A percentile compares a stretch with the other conserved stretches of the same genome.
These are phyloP conservation scores for Macrochelys suwanniensis DNA, from an alignment of 2,797 vertebrate genomes.

Conservation along the genomic window DNA sequence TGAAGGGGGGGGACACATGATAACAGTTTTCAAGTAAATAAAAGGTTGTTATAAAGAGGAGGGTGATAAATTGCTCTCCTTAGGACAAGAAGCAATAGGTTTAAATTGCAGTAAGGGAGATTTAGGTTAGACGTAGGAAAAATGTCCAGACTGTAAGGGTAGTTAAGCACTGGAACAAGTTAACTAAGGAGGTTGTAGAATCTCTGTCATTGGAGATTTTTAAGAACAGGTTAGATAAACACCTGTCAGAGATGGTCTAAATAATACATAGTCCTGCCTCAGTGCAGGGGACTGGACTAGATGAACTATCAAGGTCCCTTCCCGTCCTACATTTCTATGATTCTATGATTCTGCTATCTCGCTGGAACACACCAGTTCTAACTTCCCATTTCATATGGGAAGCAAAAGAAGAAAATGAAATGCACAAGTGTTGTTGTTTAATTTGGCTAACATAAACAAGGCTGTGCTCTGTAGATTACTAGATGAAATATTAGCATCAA, in stretches of 20 bases:
- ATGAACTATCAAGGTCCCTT: not conserved
- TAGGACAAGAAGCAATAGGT: not conserved
- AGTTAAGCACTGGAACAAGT: not conserved
- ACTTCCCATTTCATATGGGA: not conserved
- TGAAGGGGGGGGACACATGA: not conserved
- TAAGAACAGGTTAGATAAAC: not conserved
- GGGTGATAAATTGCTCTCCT: not conserved
- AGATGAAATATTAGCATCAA: slow-evolving; percentile 61
- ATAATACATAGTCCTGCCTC: not conserved
- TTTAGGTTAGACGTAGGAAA: not conserved
- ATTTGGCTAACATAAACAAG: slow-evolving; percentile 25
- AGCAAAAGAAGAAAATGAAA: slow-evolving; percentile 14
- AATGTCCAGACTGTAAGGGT: not conserved
- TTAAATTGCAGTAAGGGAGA: not conserved
- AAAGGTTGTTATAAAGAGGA: not conserved
- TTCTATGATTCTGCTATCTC: not conserved
- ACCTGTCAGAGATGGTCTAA: not conserved
- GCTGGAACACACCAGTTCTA: not conserved
- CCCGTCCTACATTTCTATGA: not conserved
- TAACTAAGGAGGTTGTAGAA: not conserved
- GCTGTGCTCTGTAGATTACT: slow-evolving; percentile 26
- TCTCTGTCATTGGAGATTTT: not conserved
- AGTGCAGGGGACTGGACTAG: not conserved
- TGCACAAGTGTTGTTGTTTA: not conserved
- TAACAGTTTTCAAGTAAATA: not conserved